Evolutionary conservation across 1,140 invertebrate species (phyloP).

Genomic region (Atta colombica): DNA sequence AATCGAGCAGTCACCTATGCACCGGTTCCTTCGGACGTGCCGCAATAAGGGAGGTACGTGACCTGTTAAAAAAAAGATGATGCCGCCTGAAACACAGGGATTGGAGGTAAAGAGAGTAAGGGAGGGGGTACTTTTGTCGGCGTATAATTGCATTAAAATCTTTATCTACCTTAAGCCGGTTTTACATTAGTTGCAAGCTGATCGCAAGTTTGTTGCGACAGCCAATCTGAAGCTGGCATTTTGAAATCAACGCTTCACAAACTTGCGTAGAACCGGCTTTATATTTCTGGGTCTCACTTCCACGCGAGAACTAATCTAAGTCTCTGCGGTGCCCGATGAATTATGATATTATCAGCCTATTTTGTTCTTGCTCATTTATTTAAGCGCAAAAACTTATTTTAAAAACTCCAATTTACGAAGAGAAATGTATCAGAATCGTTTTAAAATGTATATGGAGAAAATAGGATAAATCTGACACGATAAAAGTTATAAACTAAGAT

Average conservation of each 20-base stretch:
- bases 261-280: neutral
- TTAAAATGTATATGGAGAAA: neutral
- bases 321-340: neutral
- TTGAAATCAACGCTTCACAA: no score
- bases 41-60: constrained; percentile 72
- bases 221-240: no score
- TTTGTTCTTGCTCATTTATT: constrained; percentile 39
- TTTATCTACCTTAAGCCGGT: constrained; percentile 48
- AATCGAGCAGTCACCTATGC: constrained; percentile 72
- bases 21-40: constrained; percentile 66
- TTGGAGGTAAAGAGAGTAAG: neutral
- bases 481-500: no score
- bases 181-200: no score
- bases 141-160: constrained; percentile 37
- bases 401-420: neutral
- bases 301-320: neutral
- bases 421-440: neutral
- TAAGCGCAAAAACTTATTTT: neutral
- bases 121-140: constrained; percentile 64
- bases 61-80: constrained; percentile 47
- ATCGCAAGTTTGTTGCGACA: no score
- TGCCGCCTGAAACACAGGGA: neutral
- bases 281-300: constrained; percentile 48
- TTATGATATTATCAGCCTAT: constrained; percentile 52
- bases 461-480: neutral